These are phyloP conservation scores for Scylla paramamosain DNA, from an alignment of 1,140 invertebrate species.

Conservation along the genomic window DNA sequence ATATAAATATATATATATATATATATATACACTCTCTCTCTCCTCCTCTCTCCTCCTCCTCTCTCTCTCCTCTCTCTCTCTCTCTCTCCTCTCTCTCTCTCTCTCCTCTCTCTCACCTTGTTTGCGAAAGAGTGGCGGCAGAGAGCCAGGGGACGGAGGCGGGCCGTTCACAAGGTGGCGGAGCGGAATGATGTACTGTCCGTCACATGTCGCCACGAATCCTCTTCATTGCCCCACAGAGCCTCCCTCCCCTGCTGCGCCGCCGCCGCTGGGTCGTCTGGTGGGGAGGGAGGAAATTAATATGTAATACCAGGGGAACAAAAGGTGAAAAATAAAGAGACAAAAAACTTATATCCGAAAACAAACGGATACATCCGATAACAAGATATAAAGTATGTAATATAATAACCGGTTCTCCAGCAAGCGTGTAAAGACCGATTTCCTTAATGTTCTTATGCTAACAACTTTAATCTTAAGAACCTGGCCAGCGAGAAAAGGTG, in stretches of 20 bases:
- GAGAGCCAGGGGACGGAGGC: neutral
- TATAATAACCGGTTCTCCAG: too few species aligned
- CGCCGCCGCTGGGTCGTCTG: neutral
- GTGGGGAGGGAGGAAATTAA: neutral
- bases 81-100: too few species aligned
- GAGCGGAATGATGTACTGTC: neutral
- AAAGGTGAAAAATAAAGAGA: neutral
- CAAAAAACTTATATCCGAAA: neutral
- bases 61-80: too few species aligned
- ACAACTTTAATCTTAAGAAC: too few species aligned
- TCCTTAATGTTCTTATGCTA: too few species aligned
- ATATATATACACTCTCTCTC: conserved; percentile 32
- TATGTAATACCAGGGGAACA: neutral
- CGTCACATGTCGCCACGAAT: neutral
- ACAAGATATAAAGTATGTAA: too few species aligned
- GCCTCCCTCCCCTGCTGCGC: neutral
- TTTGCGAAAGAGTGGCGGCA: neutral
- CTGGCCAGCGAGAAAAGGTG: too few species aligned
- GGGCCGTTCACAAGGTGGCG: neutral
- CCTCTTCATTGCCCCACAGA: neutral
- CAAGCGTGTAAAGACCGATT: too few species aligned
- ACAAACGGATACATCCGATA: too few species aligned
- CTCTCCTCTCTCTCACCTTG: neutral
- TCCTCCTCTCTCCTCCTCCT: too few species aligned
- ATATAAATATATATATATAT: conserved; percentile 48